phyloP scores from a whole-genome alignment of 2,797 vertebrate species.

The Aselliscus stoliczkanus region DNA sequence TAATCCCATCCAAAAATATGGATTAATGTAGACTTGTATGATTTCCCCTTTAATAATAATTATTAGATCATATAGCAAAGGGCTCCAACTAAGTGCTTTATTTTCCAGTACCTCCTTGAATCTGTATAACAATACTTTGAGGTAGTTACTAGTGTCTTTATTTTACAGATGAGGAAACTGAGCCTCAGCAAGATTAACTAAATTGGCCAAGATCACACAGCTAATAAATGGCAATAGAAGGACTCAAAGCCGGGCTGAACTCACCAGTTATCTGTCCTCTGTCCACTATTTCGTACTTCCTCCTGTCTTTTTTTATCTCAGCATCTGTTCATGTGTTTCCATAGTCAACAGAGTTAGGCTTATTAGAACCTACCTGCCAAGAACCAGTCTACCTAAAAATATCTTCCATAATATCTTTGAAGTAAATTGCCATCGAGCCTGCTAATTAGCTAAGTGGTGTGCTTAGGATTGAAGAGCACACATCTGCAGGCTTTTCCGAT shows the following conservation, averaged over 20 bases:
- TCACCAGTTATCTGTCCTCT: neutral
- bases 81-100: neutral
- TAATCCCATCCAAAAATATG: neutral
- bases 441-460: neutral
- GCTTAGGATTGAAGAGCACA: neutral
- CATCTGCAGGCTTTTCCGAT: neutral
- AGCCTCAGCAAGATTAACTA: neutral
- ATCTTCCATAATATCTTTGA: neutral
- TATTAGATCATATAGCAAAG: neutral
- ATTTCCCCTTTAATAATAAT: neutral
- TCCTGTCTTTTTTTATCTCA: neutral
- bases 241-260: neutral
- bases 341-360: neutral
- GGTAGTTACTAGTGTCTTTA: neutral
- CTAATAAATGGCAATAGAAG: neutral
- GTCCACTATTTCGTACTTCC: neutral
- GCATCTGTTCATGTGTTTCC: neutral
- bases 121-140: neutral
- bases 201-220: neutral
- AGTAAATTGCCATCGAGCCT: neutral
- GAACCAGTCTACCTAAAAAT: neutral
- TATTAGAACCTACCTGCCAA: neutral
- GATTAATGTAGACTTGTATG: neutral
- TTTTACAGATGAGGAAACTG: neutral
- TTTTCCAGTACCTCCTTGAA: neutral